Base-by-base conservation (phyloP, 2,797 vertebrate genomes). In the Girardinus metallicus region DNA sequence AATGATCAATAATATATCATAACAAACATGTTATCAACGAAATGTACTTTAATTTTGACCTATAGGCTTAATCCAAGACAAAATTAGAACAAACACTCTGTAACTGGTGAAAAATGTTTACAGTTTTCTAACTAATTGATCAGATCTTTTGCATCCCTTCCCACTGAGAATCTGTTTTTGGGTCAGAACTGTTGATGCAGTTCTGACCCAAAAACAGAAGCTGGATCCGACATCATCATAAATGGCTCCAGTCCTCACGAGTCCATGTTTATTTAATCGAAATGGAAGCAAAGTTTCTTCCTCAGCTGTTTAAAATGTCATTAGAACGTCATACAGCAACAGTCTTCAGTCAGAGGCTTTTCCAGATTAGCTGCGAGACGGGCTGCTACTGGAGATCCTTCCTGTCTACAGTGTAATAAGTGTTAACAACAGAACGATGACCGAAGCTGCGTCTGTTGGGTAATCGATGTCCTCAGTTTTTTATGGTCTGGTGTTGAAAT, bases 391-490 rank as follows among this genome's bases (percentile, higher is more conserved):
- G 49, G 49, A 51, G 21, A 51, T 3, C 21, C 49, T 23, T 51
- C 49, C 4, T 55, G 26, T n/a, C n/a, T n/a, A n/a, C n/a, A n/a
- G n/a, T n/a, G n/a, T n/a, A 29, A 26, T 0, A 1, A n/a, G 26
- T 57, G 26, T 57, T 13, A n/a, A 12, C n/a, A 10, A 36, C 31
- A 18, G 29, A 13, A 34, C 29, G 36, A 15, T 64, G 60, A 34
- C 60, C 10, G 49, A 26, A 74, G 53, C 11, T 71, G 83, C 55
- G 80, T 29, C 75, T 75, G 71, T 43, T 39, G 70, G 36, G 44
- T 66, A n/a, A 62, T n/a, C 18, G 12, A n/a, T 60, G 74, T 75
- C 77, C 44, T 60, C 21, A 23, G 21, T 23, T 47, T 79, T 36
- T 60, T 39, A 4, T 51, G 49, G 80, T 76, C 77, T 57, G 13